phyloP scores from a whole-genome alignment of 2,888 invertebrate genomes.

The Drosophila nr. medialis region DNA sequence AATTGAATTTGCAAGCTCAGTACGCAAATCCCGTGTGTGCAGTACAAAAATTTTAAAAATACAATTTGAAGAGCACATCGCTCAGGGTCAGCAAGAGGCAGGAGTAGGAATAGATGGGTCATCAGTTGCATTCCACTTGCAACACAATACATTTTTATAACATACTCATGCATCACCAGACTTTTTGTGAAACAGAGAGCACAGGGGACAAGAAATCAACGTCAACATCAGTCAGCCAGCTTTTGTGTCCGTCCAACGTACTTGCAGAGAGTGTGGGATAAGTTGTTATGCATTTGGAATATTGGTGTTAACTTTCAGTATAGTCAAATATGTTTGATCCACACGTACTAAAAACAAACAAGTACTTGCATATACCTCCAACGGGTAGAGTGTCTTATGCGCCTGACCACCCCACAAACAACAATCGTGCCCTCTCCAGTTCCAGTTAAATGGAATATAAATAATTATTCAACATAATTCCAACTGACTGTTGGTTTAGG shows the following conservation, averaged over 20 bases:
- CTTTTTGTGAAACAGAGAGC: slow-evolving; percentile 31
- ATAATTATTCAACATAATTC: slow-evolving; percentile 68
- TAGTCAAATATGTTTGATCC: slow-evolving; percentile 12
- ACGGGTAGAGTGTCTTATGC: not conserved
- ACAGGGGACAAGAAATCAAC: slow-evolving; percentile 36
- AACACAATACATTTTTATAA: slow-evolving; percentile 41
- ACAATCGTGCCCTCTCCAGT: not conserved
- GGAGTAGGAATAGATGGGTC: slow-evolving; percentile 17
- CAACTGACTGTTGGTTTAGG: not conserved
- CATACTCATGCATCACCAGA: slow-evolving; percentile 24
- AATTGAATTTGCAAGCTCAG: slow-evolving; percentile 51
- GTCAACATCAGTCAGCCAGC: slow-evolving; percentile 55
- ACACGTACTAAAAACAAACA: slow-evolving; percentile 20
- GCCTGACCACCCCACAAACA: not conserved
- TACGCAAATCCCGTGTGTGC: slow-evolving; percentile 58
- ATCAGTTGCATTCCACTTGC: slow-evolving; percentile 17
- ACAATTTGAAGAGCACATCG: slow-evolving; percentile 67
- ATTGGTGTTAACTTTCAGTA: slow-evolving; percentile 57
- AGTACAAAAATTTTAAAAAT: slow-evolving; percentile 71
- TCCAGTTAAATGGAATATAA: slow-evolving; percentile 53
- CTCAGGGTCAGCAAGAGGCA: slow-evolving; percentile 15
- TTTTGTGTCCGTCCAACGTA: slow-evolving; percentile 17
- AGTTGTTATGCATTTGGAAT: slow-evolving; percentile 59
- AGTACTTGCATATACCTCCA: slow-evolving; percentile 10
- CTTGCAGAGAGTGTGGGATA: slow-evolving; percentile 9